Conservation (phyloP, 1,140 invertebrate genomes). For the Drosophila cardini region DNA sequence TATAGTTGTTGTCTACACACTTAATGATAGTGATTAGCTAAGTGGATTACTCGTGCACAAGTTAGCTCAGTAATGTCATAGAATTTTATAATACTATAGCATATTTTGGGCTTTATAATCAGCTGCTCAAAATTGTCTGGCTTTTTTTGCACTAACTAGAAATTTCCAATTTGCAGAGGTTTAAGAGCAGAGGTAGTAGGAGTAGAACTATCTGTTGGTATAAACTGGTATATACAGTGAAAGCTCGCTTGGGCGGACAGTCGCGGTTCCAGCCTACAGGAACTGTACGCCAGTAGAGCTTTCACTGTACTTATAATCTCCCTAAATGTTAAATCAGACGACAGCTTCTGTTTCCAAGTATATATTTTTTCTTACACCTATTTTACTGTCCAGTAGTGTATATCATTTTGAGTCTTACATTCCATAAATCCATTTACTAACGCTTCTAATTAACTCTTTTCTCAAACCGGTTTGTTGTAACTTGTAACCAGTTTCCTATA, state of each 20-base stretch:
- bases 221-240: no score
- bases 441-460: no score
- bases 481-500: not conserved
- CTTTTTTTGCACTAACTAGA: not conserved
- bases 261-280: no score
- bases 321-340: no score
- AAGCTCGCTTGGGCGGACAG: no score
- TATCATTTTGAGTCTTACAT: not conserved
- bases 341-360: no score
- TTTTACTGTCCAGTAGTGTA: no score
- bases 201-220: no score
- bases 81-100: not conserved
- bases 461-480: not conserved
- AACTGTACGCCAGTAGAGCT: no score
- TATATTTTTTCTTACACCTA: no score
- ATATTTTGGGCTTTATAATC: not conserved
- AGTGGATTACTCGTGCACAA: constrained; percentile 33
- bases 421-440: not conserved
- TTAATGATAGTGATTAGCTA: not conserved
- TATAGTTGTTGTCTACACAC: constrained; percentile 7
- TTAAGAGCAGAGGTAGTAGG: no score
- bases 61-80: not conserved
- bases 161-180: not conserved
- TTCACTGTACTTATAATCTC: no score
- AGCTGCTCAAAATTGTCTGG: not conserved